Base-by-base conservation (phyloP, 2,888 invertebrate species). In the Drosophila putrida region DNA sequence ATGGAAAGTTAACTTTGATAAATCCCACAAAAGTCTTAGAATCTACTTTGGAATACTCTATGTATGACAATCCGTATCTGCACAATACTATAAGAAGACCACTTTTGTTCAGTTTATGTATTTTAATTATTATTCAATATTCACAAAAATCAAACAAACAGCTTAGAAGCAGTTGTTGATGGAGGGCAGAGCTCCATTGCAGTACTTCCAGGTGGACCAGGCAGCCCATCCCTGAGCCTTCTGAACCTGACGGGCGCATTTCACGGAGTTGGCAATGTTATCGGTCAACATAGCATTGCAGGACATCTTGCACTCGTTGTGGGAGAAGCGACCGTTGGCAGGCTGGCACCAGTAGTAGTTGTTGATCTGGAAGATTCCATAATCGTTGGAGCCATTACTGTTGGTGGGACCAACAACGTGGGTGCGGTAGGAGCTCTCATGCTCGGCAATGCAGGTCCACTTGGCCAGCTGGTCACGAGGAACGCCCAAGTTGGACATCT, bases 351-450 rank as follows among this genome's bases (percentile, higher is more conserved):
- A 91, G 66, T 82, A 90, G 51, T 74, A 74, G 66, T 90, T 78
- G 72, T 90, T 90, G 38, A 90, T 85, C 77, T 91, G 91, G 69
- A 90, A 91, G 50, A 91, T 73, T 25, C 91, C 91, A 59, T 82
- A 92, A 75, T 93, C 92, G 39, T 78, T 79, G 50, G 91, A 90
- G 0, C 94, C 93, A 68, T 93, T 93, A 0, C 68, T 75, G 82
- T 94, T 93, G 0, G 90, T 70, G 4, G 89, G 91, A 0, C 93
- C 93, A 6, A 92, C 87, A 3, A 90, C 92, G 25, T 90, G 72
- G 0, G 94, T 93, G 36, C 92, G 91, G 31, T 92, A 90, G n/a
- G 65, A 68, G 38, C 78, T 88, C 67, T 88, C 79, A 11, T 75
- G 66, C 62, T 85, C 49, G 6, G 77, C 82, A 53, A 85, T 71